Conservation (phyloP, 2,888 invertebrate genomes). For the Monochamus alternatus region DNA sequence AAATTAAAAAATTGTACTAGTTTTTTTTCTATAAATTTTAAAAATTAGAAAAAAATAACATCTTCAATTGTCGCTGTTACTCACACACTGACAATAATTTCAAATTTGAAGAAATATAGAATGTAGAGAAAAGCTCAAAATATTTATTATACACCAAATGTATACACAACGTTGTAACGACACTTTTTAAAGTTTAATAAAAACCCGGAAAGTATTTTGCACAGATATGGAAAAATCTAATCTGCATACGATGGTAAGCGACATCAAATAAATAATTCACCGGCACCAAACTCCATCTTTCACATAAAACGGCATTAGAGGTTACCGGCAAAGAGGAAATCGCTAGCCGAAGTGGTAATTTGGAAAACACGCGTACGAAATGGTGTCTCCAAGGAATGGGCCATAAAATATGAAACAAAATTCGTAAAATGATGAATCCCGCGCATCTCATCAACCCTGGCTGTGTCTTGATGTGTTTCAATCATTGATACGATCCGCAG, state of each 20-base stretch:
- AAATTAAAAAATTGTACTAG: too few relatives aligned
- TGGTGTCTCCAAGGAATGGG: slow-evolving; percentile 46
- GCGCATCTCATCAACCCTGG: slow-evolving; percentile 66
- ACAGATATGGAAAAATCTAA: slow-evolving; percentile 41
- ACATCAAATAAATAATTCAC: slow-evolving; percentile 41
- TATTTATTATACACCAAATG: too few relatives aligned
- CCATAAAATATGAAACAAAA: slow-evolving; percentile 66
- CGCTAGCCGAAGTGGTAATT: slow-evolving; percentile 48
- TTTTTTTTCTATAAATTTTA: too few relatives aligned
- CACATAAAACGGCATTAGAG: slow-evolving; percentile 41
- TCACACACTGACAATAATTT: too few relatives aligned
- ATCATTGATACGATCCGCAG: slow-evolving; percentile 64
- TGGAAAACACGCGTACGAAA: slow-evolving; percentile 47
- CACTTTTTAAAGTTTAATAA: background rate
- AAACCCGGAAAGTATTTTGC: slow-evolving; percentile 16
- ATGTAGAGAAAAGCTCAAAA: too few relatives aligned
- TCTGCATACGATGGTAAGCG: slow-evolving; percentile 34
- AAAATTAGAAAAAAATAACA: too few relatives aligned
- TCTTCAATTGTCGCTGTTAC: too few relatives aligned
- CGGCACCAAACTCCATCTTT: slow-evolving; percentile 37
- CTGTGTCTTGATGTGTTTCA: slow-evolving; percentile 64
- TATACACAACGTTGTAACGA: too few relatives aligned
- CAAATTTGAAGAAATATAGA: too few relatives aligned
- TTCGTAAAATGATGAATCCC: slow-evolving; percentile 67
- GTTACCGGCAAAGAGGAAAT: slow-evolving; percentile 42